Conservation (phyloP, 2,888 invertebrate genomes). For the Amphipyra tragopoginis region DNA sequence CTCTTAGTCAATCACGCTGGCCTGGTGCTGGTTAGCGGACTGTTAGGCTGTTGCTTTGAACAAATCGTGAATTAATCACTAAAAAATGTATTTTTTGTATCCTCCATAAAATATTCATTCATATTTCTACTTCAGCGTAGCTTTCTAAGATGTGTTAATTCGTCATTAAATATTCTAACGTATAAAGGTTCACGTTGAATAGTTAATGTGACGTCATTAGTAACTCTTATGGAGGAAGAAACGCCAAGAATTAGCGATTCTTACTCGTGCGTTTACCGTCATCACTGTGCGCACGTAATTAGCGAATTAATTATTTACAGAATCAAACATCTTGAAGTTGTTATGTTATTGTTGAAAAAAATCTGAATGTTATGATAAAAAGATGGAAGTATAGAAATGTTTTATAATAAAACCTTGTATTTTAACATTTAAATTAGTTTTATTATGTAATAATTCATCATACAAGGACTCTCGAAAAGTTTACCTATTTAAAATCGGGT, state of each 20-base stretch:
- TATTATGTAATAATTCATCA: too few relatives aligned
- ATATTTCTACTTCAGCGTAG: not conserved
- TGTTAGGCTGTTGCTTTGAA: too few relatives aligned
- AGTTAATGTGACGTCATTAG: constrained; percentile 65
- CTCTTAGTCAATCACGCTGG: too few relatives aligned
- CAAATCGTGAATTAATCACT: too few relatives aligned
- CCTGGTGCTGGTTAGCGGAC: too few relatives aligned
- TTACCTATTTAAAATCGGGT: too few relatives aligned
- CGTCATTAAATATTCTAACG: constrained; percentile 37
- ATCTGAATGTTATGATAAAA: not conserved
- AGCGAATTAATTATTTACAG: constrained; percentile 66
- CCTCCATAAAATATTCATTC: not conserved
- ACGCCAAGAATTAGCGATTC: constrained; percentile 66
- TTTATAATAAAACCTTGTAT: too few relatives aligned
- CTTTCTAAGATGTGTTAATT: not conserved
- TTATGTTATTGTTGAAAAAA: not conserved
- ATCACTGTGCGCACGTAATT: constrained; percentile 61
- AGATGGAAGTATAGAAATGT: too few relatives aligned
- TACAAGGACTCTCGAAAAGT: too few relatives aligned
- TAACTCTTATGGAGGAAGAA: constrained; percentile 48
- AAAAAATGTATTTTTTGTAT: too few relatives aligned
- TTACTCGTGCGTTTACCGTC: constrained; percentile 60
- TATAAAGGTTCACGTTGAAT: constrained; percentile 53
- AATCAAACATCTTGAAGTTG: not conserved
- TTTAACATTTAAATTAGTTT: too few relatives aligned